phyloP scores from a whole-genome alignment of 37 sponge, comb jelly and placozoan genomes.

The Hormiphora californensis region DNA sequence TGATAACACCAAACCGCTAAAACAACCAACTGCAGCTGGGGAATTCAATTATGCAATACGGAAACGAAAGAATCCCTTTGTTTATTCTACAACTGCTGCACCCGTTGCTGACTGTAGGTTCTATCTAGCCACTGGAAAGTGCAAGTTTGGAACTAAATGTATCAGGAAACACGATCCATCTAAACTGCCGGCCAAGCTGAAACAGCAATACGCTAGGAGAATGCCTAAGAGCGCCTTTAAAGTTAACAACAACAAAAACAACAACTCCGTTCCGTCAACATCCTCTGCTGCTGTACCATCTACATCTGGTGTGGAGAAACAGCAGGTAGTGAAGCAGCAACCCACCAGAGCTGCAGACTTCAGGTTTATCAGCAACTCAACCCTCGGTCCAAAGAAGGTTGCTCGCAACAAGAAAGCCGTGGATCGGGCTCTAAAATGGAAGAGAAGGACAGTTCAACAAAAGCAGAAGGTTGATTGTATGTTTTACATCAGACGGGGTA shows the following conservation, averaged over 20 bases:
- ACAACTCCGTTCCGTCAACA: no score
- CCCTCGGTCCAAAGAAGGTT: conserved; percentile 1
- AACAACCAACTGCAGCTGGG: neutral
- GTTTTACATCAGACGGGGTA: conserved; percentile 42
- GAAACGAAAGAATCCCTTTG: neutral
- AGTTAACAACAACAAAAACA: neutral
- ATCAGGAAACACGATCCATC: conserved; percentile 45
- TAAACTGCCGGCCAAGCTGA: conserved; percentile 2
- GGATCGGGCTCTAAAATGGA: conserved; percentile 15
- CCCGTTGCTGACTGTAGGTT: conserved; percentile 14
- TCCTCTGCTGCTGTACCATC: neutral
- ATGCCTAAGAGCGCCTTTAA: neutral
- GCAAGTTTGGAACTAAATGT: conserved; percentile 44
- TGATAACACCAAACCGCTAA: neutral
- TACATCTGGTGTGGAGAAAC: neutral
- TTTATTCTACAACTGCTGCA: neutral
- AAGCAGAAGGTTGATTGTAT: conserved; percentile 27
- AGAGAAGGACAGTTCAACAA: neutral
- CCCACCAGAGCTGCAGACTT: neutral
- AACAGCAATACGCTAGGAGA: neutral
- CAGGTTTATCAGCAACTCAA: conserved; percentile 32
- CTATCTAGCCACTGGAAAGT: conserved; percentile 25
- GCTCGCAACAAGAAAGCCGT: neutral
- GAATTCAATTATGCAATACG: neutral
- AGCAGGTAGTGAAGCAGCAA: neutral